phyloP scores from a whole-genome alignment of 2,888 invertebrate genomes.

The Sphecodes monilicornis region DNA sequence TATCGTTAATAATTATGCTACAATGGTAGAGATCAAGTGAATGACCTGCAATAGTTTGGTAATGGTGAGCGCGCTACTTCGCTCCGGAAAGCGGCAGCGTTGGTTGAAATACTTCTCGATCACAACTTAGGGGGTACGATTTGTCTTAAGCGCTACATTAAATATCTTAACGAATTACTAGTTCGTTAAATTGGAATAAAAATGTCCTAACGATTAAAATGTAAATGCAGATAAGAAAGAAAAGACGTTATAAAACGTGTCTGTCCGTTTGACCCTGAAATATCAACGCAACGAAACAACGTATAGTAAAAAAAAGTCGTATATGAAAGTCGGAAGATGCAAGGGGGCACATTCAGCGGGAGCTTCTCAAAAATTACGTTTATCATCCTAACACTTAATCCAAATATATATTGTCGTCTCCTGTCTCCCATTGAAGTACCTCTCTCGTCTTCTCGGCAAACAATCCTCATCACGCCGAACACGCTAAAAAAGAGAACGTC shows the following conservation, averaged over 20 bases:
- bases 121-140: conserved; percentile 18
- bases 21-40: conserved; percentile 82
- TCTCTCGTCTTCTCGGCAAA: conserved; percentile 55
- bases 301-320: not conserved
- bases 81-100: conserved; percentile 62
- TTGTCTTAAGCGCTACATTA: conserved; percentile 8
- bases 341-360: conserved; percentile 56
- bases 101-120: conserved; percentile 14
- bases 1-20: conserved; percentile 78
- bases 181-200: not conserved
- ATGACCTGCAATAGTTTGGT: conserved; percentile 82
- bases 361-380: conserved; percentile 62
- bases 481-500: conserved; percentile 19
- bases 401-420: conserved; percentile 70
- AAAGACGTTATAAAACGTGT: not conserved
- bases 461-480: conserved; percentile 18
- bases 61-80: conserved; percentile 75
- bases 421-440: conserved; percentile 60
- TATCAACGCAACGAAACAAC: conserved; percentile 3
- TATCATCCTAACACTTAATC: conserved; percentile 64
- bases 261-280: conserved; percentile 19
- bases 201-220: conserved; percentile 11
- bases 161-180: conserved; percentile 27
- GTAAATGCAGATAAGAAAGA: conserved; percentile 9
- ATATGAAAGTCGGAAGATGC: conserved; percentile 42